Evolutionary conservation across 2,113 vertebrate species (phyloP).

Genomic region (Pleuronectes platessa): DNA sequence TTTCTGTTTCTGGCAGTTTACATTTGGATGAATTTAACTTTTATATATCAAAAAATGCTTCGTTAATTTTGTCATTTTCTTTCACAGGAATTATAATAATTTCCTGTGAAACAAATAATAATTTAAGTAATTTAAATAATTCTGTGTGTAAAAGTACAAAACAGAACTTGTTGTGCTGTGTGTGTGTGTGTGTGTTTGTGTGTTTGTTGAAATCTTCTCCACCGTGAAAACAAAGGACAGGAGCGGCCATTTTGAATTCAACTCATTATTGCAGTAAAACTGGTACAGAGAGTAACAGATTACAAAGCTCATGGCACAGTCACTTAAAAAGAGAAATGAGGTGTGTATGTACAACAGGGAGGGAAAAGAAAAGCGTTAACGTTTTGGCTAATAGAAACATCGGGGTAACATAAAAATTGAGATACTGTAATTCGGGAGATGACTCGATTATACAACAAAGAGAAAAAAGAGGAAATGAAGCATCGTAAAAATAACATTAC

Average conservation of each 20-base stretch:
- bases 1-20: no score
- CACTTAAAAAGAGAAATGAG: conserved; percentile 76
- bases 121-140: no score
- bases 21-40: no score
- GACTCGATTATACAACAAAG: conserved; percentile 75
- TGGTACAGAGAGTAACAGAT: conserved; percentile 78
- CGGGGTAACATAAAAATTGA: conserved; percentile 69
- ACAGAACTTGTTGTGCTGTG: not conserved
- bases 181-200: not conserved
- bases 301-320: conserved; percentile 79
- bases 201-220: not conserved
- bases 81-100: not conserved
- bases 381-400: conserved; percentile 70
- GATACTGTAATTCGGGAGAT: conserved; percentile 64
- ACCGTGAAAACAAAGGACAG: conserved; percentile 62
- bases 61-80: not conserved
- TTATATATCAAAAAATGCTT: no score
- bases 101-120: not conserved
- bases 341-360: conserved; percentile 75
- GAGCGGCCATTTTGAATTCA: conserved; percentile 70
- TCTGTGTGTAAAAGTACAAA: no score
- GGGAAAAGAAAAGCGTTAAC: conserved; percentile 54
- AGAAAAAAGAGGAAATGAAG: conserved; percentile 74
- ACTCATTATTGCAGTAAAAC: conserved; percentile 80
- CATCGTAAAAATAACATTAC: conserved; percentile 66